Evolutionary conservation across 2,797 vertebrate species (phyloP).

Genomic region (Zonotrichia albicollis): DNA sequence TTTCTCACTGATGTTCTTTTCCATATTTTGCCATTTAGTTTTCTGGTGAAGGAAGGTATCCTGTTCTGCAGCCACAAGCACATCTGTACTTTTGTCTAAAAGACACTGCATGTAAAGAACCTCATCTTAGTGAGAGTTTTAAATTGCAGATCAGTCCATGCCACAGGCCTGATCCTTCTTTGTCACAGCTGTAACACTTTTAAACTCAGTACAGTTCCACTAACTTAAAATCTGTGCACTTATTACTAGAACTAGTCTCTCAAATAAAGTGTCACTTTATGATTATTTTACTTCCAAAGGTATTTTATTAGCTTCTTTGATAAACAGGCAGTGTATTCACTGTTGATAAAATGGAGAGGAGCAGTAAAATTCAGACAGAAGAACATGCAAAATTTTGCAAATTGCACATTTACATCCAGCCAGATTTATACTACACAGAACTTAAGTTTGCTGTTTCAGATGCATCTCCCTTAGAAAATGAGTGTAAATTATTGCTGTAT

Average conservation of each 20-base stretch:
- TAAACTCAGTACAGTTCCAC: neutral
- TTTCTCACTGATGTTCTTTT: neutral
- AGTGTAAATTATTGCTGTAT: neutral
- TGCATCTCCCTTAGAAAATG: neutral
- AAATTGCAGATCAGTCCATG: neutral
- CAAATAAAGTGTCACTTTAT: neutral
- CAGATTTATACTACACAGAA: neutral
- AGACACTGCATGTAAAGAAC: neutral
- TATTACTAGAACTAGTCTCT: neutral
- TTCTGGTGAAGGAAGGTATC: neutral
- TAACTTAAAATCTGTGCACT: neutral
- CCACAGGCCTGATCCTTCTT: neutral
- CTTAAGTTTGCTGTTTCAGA: neutral
- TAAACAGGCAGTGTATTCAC: conserved; percentile 26
- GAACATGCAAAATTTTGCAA: neutral
- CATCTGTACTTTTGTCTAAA: neutral
- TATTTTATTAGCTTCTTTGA: conserved; percentile 25
- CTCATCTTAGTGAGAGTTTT: neutral
- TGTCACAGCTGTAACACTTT: neutral
- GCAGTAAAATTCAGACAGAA: neutral
- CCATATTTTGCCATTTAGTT: neutral
- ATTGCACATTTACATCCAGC: neutral
- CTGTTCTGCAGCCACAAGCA: neutral
- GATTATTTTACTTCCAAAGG: conserved; percentile 34
- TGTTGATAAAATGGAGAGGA: conserved; percentile 12